Percentiles rank a stretch among this genome's conserved stretches.
phyloP scores from a whole-genome alignment of 2,888 invertebrate genomes.

The Chloromyia formosa region DNA sequence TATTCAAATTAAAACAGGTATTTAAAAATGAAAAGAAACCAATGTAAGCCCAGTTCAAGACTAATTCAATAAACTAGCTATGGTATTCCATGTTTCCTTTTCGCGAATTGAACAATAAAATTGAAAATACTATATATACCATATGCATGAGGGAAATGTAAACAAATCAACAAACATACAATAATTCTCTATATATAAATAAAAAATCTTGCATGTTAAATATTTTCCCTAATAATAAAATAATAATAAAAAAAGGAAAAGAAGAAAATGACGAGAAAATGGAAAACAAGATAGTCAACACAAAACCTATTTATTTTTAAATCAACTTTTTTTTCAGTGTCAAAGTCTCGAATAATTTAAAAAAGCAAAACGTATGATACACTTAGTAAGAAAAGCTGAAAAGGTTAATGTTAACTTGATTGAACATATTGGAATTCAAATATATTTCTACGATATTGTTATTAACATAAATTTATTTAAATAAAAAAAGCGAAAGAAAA shows the following conservation, averaged over 20 bases:
- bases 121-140: conserved; percentile 2
- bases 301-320: conserved; percentile 37
- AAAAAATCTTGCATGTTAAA: conserved; percentile 18
- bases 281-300: background rate
- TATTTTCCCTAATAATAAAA: background rate
- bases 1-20: too few species aligned
- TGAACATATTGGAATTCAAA: conserved; percentile 39
- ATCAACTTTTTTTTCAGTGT: conserved; percentile 28
- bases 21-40: conserved; percentile 1
- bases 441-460: conserved; percentile 43
- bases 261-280: background rate
- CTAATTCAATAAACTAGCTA: conserved; percentile 22
- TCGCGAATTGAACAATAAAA: conserved; percentile 31
- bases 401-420: conserved; percentile 27
- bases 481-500: conserved; percentile 23
- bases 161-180: background rate
- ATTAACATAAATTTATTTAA: conserved; percentile 44
- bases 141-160: background rate
- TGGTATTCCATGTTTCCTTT: background rate
- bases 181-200: background rate
- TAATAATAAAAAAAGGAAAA: background rate
- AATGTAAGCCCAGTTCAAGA: conserved; percentile 9
- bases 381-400: too few species aligned
- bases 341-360: conserved; percentile 43
- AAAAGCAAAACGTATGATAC: conserved; percentile 5